Evolutionary conservation across 2,113 vertebrate genomes (phyloP), one percentile per base, ranked within the genome.

Genomic region (Cranoglanis bouderius): DNA sequence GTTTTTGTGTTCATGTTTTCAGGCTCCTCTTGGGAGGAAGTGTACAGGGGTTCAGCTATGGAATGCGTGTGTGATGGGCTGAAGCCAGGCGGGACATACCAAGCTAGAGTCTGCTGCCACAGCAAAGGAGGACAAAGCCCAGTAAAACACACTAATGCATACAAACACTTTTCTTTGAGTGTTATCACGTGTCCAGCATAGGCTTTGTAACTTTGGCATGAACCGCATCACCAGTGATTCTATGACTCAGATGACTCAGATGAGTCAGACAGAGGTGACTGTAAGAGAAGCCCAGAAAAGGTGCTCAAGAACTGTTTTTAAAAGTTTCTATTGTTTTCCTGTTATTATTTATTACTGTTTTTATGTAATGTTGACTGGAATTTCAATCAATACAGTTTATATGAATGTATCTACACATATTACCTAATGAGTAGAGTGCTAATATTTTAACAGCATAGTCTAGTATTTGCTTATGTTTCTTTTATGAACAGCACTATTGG

Each of bases 41-140:
- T 97, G 87, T 99, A 99, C 95, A 97, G 95, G 0, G 98, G 98
- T n/a, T 92, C 95, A 9, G 93, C 96, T 0, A 92, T 93, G 91
- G 98, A 99, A 90, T 95, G 98, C n/a, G 92, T 97, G 90, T 99
- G 97, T 93, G 97, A 98, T 88, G 97, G 97, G 24, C 95, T 99
- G 78, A 97, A 95, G 92, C 97, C 98, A 0, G 98, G 98, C 91
- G 96, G 93, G 91, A 95, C 94, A 86, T 99, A 99, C 93, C 97
- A 97, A 85, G 94, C 97, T 55, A 94, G 96, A 89, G 96, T 98
- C 4, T 97, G 97, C 93, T 99, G 98, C 90, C n/a, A 96, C 89
- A 98, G 97, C 90, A 97, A 97, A 91, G 98, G 98, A 93, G 98
- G 98, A 90, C 97, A 98, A 95, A 99, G 98, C 95, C 95, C 89